These are phyloP conservation scores for Pterocles gutturalis DNA, from an alignment of 2,113 vertebrate species.

Conservation along the genomic window DNA sequence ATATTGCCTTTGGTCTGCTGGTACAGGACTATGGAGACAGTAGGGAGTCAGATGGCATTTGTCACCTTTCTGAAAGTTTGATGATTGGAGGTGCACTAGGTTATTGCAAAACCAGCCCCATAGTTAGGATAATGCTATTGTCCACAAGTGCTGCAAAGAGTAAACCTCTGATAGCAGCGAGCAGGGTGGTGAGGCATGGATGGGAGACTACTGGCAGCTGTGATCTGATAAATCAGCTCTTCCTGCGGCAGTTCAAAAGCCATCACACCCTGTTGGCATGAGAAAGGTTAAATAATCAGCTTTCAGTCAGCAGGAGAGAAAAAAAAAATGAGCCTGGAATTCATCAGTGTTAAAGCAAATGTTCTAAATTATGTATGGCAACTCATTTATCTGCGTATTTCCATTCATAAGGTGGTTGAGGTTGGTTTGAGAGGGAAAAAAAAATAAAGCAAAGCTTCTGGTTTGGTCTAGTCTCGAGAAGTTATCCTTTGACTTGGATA, in stretches of 20 bases:
- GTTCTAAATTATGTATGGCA: background rate
- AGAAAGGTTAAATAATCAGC: background rate
- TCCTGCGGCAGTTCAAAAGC: background rate
- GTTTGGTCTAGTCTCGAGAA: background rate
- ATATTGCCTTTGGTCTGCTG: background rate
- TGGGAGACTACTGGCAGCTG: fast-evolving
- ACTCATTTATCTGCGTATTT: background rate
- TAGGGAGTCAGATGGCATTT: background rate
- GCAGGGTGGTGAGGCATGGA: background rate
- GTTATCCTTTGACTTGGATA: background rate
- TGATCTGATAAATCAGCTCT: background rate
- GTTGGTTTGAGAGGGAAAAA: background rate
- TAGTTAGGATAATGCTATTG: background rate
- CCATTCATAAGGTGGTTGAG: background rate
- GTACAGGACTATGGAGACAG: background rate
- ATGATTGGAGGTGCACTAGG: background rate
- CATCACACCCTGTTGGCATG: background rate
- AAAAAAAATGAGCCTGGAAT: background rate
- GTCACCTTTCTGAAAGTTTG: background rate
- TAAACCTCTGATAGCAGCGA: background rate
- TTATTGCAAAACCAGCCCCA: background rate
- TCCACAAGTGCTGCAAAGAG: background rate
- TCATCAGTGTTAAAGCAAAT: background rate
- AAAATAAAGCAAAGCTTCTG: background rate
- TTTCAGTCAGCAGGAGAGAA: background rate